phyloP scores from a whole-genome alignment of 2,888 invertebrate genomes.

The Drosophila colorata region DNA sequence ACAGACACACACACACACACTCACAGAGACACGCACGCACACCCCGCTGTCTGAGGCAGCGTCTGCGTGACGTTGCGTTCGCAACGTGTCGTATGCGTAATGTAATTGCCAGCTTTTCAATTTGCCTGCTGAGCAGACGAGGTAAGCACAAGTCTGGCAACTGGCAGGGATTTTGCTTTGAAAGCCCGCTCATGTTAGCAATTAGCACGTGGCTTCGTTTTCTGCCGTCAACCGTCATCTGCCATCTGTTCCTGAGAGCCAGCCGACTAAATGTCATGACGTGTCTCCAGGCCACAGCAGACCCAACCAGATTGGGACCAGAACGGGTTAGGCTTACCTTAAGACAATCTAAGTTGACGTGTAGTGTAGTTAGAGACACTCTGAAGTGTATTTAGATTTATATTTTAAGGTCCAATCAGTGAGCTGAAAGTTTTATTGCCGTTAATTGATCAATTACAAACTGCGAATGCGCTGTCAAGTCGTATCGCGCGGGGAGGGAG shows the following conservation, averaged over 20 bases:
- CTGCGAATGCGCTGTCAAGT: constrained; percentile 8
- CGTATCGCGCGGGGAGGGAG: no score
- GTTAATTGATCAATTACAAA: constrained; percentile 17
- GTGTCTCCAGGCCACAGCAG: background rate
- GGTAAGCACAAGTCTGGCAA: background rate
- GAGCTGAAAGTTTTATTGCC: constrained; percentile 7
- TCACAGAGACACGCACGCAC: background rate
- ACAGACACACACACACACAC: constrained; percentile 1
- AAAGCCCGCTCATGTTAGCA: constrained; percentile 52
- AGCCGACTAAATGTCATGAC: background rate
- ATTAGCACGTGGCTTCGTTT: constrained; percentile 66
- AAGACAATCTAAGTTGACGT: constrained; percentile 13
- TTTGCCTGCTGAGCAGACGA: constrained; percentile 22
- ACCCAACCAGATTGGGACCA: background rate
- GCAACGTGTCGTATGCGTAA: constrained; percentile 71
- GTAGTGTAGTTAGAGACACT: background rate
- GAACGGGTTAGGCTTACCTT: background rate
- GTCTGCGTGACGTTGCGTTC: constrained; percentile 41
- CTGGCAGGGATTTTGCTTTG: constrained; percentile 22
- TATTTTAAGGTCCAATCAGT: background rate
- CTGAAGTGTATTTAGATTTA: background rate
- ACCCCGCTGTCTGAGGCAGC: constrained; percentile 10
- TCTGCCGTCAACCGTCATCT: constrained; percentile 3
- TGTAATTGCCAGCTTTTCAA: constrained; percentile 67
- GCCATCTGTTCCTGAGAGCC: constrained; percentile 1